Evolutionary conservation across 2,888 invertebrate species (phyloP).

Genomic region (Metallyticus violacea): DNA sequence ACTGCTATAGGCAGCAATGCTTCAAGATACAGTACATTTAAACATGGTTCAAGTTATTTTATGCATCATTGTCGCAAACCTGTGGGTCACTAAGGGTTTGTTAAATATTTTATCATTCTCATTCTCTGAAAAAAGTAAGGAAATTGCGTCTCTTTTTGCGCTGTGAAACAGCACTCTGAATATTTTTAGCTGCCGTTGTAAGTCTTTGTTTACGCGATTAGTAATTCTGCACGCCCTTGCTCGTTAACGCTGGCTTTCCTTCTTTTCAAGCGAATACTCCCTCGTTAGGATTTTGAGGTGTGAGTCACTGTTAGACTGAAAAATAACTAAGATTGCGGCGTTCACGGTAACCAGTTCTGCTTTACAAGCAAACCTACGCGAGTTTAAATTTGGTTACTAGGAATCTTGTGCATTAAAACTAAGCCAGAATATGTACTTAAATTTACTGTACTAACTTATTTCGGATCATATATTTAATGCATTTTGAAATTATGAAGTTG

Average conservation of each 20-base stretch:
- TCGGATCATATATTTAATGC: too few species aligned
- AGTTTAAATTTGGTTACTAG: neutral
- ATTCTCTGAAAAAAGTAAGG: neutral
- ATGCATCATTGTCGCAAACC: too few species aligned
- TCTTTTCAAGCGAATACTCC: neutral
- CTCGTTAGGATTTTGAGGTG: neutral
- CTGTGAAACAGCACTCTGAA: neutral
- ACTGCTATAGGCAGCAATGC: too few species aligned
- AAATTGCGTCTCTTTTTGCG: neutral
- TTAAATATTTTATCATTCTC: neutral
- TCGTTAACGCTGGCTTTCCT: neutral
- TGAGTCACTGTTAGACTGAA: neutral
- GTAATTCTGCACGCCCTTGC: neutral
- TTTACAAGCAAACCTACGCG: neutral
- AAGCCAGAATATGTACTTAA: too few species aligned
- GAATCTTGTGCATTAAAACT: too few species aligned
- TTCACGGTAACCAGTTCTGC: neutral
- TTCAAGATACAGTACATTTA: too few species aligned
- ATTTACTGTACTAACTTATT: too few species aligned
- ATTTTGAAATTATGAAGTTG: too few species aligned
- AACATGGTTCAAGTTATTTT: too few species aligned
- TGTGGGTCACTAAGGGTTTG: too few species aligned
- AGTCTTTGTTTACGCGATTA: neutral
- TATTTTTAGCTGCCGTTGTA: neutral
- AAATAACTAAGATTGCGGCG: neutral